Percentiles rank a stretch among this genome's conserved stretches.
These are phyloP conservation scores for Drosophila persimilis DNA, from an alignment of 1,140 invertebrate genomes.

Conservation along the genomic window DNA sequence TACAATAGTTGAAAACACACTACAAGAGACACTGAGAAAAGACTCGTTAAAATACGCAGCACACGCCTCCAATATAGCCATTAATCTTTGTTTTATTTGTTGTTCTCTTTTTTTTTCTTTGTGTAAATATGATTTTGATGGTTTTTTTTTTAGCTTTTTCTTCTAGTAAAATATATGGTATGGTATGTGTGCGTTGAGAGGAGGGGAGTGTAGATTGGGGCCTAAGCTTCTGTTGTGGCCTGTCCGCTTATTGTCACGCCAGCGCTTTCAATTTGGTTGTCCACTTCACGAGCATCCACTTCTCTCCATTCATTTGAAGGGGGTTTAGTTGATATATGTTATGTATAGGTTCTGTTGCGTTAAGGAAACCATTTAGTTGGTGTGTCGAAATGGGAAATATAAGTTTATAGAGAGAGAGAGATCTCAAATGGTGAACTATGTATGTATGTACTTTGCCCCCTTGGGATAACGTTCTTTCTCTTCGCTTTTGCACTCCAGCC, in stretches of 20 bases:
- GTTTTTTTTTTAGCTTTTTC: constrained; percentile 18
- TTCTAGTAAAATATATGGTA: constrained; percentile 55
- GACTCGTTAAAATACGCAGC: constrained; percentile 50
- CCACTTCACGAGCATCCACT: constrained; percentile 4
- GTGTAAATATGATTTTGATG: constrained; percentile 53
- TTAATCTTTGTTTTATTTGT: constrained; percentile 12
- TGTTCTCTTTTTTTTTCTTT: not conserved
- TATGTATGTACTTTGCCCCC: not conserved
- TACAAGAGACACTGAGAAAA: constrained; percentile 45
- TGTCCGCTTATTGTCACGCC: constrained; percentile 23
- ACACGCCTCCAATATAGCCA: constrained; percentile 14
- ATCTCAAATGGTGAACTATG: constrained; percentile 1
- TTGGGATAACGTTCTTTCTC: not conserved
- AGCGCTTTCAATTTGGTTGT: constrained; percentile 3
- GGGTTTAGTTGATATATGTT: not conserved
- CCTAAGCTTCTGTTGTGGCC: constrained; percentile 2
- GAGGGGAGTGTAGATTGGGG: not conserved
- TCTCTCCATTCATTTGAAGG: constrained; percentile 21
- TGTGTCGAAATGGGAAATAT: not conserved
- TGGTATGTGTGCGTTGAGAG: constrained; percentile 11
- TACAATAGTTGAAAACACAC: constrained; percentile 49
- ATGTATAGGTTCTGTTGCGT: not conserved
- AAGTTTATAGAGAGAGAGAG: constrained; percentile 22
- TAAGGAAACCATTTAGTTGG: constrained; percentile 33
- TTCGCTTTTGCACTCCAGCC: not conserved